Conservation (phyloP, 1,140 invertebrate genomes). For the Neoseiulus cucumeris region DNA sequence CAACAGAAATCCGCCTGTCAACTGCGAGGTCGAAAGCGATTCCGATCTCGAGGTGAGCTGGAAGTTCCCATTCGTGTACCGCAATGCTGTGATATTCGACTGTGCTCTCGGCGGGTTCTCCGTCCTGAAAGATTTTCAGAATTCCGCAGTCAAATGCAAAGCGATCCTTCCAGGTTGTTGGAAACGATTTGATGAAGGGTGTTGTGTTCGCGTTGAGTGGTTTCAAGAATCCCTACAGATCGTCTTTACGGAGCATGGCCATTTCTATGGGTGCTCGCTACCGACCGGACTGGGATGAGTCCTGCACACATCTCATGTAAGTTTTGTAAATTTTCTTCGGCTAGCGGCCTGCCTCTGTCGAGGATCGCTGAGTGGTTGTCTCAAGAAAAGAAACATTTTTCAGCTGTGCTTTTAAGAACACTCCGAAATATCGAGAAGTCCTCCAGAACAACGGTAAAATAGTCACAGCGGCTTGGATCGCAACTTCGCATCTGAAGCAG, state of each 20-base stretch:
- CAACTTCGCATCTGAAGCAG: slow-evolving; percentile 40
- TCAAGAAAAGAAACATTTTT: slow-evolving; percentile 19
- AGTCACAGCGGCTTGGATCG: slow-evolving; percentile 53
- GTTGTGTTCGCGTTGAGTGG: slow-evolving; percentile 63
- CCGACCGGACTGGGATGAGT: slow-evolving; percentile 45
- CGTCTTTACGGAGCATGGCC: slow-evolving; percentile 42
- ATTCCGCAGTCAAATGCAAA: too few relatives aligned
- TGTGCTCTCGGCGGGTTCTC: too few relatives aligned
- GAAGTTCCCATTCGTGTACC: too few relatives aligned
- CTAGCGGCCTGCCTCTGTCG: neutral
- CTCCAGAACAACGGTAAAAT: slow-evolving; percentile 41
- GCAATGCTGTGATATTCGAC: too few relatives aligned
- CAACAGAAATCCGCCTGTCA: neutral
- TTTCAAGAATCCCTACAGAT: slow-evolving; percentile 56
- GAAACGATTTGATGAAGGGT: slow-evolving; percentile 35
- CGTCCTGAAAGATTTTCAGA: too few relatives aligned
- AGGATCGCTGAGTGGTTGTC: neutral
- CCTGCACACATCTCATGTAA: slow-evolving; percentile 64
- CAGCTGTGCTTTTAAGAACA: slow-evolving; percentile 69
- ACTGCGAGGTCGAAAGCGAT: slow-evolving; percentile 1
- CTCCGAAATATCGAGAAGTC: slow-evolving; percentile 61
- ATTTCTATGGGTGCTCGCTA: slow-evolving; percentile 57
- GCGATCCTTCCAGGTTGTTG: neutral
- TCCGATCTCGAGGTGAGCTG: neutral
- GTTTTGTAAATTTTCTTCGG: slow-evolving; percentile 19